Evolutionary conservation across 2,888 invertebrate genomes (phyloP).

Genomic region (Proisotoma minuta): DNA sequence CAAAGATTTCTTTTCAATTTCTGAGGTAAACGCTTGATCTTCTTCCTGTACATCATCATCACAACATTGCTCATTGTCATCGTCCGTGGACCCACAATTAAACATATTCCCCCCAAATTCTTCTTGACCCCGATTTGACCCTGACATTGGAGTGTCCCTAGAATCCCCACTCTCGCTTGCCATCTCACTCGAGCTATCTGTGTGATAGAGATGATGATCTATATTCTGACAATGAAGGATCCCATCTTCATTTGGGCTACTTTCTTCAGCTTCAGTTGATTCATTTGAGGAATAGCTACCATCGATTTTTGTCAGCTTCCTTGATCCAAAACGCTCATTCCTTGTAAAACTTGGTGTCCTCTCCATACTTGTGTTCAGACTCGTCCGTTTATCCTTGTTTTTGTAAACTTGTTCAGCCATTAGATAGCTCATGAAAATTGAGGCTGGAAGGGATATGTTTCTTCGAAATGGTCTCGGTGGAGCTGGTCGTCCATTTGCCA

Average conservation of each 20-base stretch:
- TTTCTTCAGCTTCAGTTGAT: slow-evolving; percentile 2
- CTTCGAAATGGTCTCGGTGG: slow-evolving; percentile 35
- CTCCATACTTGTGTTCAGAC: not conserved
- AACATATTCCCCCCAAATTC: not conserved
- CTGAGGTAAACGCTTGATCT: slow-evolving; percentile 37
- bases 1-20: slow-evolving; percentile 39
- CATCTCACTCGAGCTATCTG: not conserved
- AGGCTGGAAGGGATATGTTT: slow-evolving; percentile 44
- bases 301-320: slow-evolving; percentile 7
- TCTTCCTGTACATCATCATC: slow-evolving; percentile 7
- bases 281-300: slow-evolving; percentile 12
- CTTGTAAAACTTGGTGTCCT: not conserved
- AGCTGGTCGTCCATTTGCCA: slow-evolving; percentile 7
- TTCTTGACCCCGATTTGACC: not conserved
- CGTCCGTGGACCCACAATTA: not conserved
- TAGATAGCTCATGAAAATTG: slow-evolving; percentile 37
- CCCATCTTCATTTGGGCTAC: not conserved
- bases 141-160: not conserved
- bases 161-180: not conserved
- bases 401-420: slow-evolving; percentile 25
- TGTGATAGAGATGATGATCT: not conserved
- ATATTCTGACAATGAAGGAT: not conserved
- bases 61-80: not conserved
- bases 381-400: slow-evolving; percentile 18
- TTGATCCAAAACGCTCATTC: slow-evolving; percentile 2